These are phyloP conservation scores for Mamestra configurata DNA, from an alignment of 1,140 invertebrate species.

Conservation along the genomic window DNA sequence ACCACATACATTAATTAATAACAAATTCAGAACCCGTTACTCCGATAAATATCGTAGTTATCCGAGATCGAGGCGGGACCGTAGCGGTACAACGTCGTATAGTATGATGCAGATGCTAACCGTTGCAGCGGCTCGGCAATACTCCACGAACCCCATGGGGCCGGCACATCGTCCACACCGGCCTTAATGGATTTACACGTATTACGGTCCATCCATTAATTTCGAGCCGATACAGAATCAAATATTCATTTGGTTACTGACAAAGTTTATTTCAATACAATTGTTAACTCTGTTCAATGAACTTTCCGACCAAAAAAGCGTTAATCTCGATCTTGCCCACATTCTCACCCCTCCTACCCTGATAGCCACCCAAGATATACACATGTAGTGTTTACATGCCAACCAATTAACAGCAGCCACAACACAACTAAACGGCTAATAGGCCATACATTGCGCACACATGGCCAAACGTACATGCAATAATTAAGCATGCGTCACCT, in stretches of 20 bases:
- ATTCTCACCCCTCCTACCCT: not conserved
- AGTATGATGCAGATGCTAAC: not conserved
- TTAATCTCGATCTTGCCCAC: not conserved
- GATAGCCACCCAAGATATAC: constrained; percentile 7
- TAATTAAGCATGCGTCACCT: constrained; percentile 24
- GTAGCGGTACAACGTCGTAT: not conserved
- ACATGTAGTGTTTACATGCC: constrained; percentile 29
- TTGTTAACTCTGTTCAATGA: not conserved
- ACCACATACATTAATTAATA: no score
- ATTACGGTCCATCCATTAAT: not conserved
- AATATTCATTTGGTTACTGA: not conserved
- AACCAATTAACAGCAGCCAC: constrained; percentile 19
- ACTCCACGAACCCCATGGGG: not conserved
- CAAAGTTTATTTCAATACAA: no score
- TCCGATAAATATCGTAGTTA: not conserved
- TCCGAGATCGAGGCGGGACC: not conserved
- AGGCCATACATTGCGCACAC: constrained; percentile 28
- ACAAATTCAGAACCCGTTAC: no score
- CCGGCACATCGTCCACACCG: not conserved
- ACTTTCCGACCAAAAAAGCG: not conserved
- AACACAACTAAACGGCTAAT: constrained; percentile 19
- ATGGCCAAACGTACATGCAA: constrained; percentile 21
- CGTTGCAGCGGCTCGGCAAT: not conserved
- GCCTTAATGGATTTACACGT: not conserved
- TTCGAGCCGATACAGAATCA: not conserved